Evolutionary conservation across 2,888 invertebrate species (phyloP).

Genomic region (Lycaena phlaeas): DNA sequence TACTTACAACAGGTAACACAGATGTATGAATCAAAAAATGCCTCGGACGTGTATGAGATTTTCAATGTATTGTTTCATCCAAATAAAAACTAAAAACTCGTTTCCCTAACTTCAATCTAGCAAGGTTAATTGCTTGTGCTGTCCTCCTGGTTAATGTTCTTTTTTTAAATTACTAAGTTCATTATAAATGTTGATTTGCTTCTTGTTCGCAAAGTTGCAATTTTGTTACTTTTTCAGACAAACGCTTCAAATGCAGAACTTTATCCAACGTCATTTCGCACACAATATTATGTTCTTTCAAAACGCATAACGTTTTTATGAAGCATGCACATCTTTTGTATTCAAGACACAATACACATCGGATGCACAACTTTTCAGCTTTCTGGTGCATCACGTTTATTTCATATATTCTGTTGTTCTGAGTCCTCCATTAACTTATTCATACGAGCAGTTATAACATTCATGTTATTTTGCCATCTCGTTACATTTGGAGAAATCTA

Average conservation of each 20-base stretch:
- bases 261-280: not conserved
- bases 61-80: too few species aligned
- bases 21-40: too few species aligned
- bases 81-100: too few species aligned
- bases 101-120: too few species aligned
- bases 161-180: too few species aligned
- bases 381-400: slow-evolving; percentile 9
- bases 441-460: slow-evolving; percentile 5
- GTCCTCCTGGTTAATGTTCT: too few species aligned
- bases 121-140: too few species aligned
- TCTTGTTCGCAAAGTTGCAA: not conserved
- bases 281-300: slow-evolving; percentile 7
- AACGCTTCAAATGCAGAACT: too few species aligned
- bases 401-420: slow-evolving; percentile 6
- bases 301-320: slow-evolving; percentile 13
- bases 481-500: too few species aligned
- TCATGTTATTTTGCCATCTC: not conserved
- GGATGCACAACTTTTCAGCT: slow-evolving; percentile 15
- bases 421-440: slow-evolving; percentile 9
- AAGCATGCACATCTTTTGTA: slow-evolving; percentile 14
- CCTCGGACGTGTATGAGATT: too few species aligned
- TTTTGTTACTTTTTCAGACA: not conserved
- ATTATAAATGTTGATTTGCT: too few species aligned
- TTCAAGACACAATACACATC: slow-evolving; percentile 14
- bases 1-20: too few species aligned